Conservation (phyloP, 2,888 invertebrate species). For the Fissipunctia ypsillon region DNA sequence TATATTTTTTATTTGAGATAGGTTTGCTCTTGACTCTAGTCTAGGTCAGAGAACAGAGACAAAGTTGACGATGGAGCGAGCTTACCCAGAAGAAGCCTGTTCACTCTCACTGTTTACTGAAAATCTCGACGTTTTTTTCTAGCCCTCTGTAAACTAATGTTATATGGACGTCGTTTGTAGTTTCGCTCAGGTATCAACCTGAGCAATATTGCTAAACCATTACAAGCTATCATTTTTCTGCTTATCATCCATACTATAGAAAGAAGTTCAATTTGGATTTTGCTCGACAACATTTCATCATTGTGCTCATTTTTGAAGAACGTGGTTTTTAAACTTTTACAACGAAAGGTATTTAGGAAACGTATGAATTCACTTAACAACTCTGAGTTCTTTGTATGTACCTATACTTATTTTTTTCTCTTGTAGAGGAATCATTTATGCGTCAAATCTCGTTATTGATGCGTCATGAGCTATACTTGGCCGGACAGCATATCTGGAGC, state of each 20-base stretch:
- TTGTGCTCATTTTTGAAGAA: not conserved
- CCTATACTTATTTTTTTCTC: not conserved
- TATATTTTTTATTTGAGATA: too few relatives aligned
- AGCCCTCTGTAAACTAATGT: conserved; percentile 22
- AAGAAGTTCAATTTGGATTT: conserved; percentile 26
- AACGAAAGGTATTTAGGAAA: not conserved
- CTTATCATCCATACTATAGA: conserved; percentile 41
- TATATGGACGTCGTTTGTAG: conserved; percentile 34
- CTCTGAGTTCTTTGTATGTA: not conserved
- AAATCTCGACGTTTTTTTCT: conserved; percentile 15
- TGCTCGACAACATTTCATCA: conserved; percentile 7
- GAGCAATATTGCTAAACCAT: conserved; percentile 53
- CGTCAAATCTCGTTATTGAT: conserved; percentile 85
- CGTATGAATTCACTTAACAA: not conserved
- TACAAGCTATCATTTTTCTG: conserved; percentile 40
- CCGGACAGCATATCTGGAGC: conserved; percentile 85
- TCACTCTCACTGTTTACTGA: too few relatives aligned
- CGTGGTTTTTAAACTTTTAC: not conserved
- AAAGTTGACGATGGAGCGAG: too few relatives aligned
- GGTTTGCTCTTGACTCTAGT: too few relatives aligned
- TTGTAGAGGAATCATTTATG: conserved; percentile 83
- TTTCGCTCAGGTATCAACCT: conserved; percentile 41
- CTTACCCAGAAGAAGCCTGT: too few relatives aligned
- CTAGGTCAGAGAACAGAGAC: too few relatives aligned
- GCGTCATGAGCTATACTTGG: conserved; percentile 82